Evolutionary conservation across 2,797 vertebrate species (phyloP).

Genomic region (Uromys caudimaculatus): DNA sequence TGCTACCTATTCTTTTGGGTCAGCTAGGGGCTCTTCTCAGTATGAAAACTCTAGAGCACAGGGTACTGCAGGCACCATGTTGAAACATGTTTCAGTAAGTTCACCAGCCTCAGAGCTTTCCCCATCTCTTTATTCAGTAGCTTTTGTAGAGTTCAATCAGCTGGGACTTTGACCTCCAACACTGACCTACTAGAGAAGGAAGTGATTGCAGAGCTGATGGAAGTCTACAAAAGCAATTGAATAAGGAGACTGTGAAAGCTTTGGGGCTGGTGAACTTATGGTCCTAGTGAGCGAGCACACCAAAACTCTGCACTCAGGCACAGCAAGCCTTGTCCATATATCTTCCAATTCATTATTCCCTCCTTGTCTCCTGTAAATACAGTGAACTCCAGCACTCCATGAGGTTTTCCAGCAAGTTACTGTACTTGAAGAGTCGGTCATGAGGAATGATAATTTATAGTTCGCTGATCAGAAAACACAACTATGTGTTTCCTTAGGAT

Average conservation of each 20-base stretch:
- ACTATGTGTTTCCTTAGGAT: background rate
- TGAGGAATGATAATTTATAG: background rate
- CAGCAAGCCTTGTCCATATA: no score
- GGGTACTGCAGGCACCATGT: background rate
- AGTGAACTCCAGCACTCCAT: background rate
- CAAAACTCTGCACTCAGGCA: background rate
- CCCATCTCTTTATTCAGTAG: background rate
- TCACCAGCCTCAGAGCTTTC: background rate
- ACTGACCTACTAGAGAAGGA: background rate
- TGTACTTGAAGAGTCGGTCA: background rate
- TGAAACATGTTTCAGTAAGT: background rate
- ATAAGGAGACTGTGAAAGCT: background rate
- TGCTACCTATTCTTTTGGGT: background rate
- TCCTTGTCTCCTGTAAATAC: background rate
- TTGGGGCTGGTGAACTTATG: background rate
- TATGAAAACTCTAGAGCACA: background rate
- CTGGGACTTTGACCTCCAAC: background rate
- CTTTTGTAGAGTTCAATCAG: background rate
- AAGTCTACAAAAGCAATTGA: background rate
- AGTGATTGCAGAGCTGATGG: accelerated
- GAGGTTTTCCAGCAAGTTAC: background rate
- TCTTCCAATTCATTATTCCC: background rate
- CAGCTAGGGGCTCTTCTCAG: background rate
- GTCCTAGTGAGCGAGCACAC: accelerated
- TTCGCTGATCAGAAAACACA: background rate